Percentiles rank a stretch among this genome's conserved stretches.
Conservation (phyloP, 1,140 invertebrate genomes). For the Calosoma granatense region DNA sequence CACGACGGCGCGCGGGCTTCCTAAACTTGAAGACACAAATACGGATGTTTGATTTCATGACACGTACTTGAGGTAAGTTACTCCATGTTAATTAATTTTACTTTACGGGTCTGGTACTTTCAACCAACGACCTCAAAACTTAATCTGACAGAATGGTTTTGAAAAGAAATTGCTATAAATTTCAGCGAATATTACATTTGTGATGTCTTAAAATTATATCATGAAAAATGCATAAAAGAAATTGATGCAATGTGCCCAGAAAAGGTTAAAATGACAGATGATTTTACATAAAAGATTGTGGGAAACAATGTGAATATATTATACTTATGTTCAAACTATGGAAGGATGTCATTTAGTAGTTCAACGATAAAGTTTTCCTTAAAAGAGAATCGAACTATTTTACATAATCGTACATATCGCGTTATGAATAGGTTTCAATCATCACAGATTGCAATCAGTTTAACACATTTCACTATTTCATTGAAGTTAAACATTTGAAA, state of each 20-base stretch:
- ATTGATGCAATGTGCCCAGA: not conserved
- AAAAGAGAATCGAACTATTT: not conserved
- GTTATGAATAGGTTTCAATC: not conserved
- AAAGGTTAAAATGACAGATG: not conserved
- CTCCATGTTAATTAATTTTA: not conserved
- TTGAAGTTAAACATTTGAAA: too few species aligned
- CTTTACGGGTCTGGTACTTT: too few species aligned
- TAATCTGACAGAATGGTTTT: too few species aligned
- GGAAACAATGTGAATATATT: not conserved
- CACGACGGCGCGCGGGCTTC: too few species aligned
- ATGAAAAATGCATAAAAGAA: not conserved
- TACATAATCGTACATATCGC: not conserved
- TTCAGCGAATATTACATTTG: too few species aligned
- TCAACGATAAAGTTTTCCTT: not conserved
- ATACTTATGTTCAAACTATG: not conserved
- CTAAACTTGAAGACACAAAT: not conserved
- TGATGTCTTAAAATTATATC: too few species aligned
- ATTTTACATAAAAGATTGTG: not conserved
- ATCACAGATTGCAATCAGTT: too few species aligned
- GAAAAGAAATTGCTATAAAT: too few species aligned
- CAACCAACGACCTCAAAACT: too few species aligned
- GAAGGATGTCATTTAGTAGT: not conserved
- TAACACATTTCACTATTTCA: too few species aligned
- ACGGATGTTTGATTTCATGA: not conserved
- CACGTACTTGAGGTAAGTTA: not conserved